Evolutionary conservation across 2,888 invertebrate genomes (phyloP), one percentile per base, ranked within the genome.

Genomic region (Scotopteryx bipunctaria): DNA sequence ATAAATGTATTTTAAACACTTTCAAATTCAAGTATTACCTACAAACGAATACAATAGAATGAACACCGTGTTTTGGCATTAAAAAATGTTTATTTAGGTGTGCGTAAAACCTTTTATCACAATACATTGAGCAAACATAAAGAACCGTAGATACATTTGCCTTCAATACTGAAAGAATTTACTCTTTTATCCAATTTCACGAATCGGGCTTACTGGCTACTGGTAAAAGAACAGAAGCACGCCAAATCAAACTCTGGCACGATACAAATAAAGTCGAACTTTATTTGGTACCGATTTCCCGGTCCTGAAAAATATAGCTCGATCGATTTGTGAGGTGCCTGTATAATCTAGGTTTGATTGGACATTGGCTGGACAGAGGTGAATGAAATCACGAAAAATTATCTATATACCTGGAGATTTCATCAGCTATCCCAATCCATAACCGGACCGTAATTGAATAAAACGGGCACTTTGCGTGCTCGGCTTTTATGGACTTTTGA

Each of bases 301-400:
- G 32, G 42, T 17, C 23, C 16, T 16, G 16, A 21, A 15, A 40
- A 29, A 25, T 33, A 23, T 17, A 35, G 32, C 44, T 51, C 38
- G 16, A 50, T 51, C 40, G 50, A 51, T 45, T 35, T 13, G 25
- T 13, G 4, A 25, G 11, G 21, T 38, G n/a, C n/a, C 16, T 29
- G 38, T 36, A 31, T n/a, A n/a, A n/a, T 13, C 36, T 37, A 19
- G 31, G 11, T 31, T 31, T 31, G 25, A 45, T 9, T 23, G 23
- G n/a, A 23, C 23, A 23, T 23, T n/a, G 8, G n/a, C 23, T 3
- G 23, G 23, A 8, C 4, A 27, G 27, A 27, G 11, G 9, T 11
- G 27, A 5, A 27, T 5, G 9, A 27, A 27, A 2, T 1, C 5
- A 27, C 9, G 8, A 23, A 6, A 2, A 8, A 23, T 6, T 6